phyloP scores from a whole-genome alignment of 1,140 invertebrate genomes.

The Bradynema listronoti region DNA sequence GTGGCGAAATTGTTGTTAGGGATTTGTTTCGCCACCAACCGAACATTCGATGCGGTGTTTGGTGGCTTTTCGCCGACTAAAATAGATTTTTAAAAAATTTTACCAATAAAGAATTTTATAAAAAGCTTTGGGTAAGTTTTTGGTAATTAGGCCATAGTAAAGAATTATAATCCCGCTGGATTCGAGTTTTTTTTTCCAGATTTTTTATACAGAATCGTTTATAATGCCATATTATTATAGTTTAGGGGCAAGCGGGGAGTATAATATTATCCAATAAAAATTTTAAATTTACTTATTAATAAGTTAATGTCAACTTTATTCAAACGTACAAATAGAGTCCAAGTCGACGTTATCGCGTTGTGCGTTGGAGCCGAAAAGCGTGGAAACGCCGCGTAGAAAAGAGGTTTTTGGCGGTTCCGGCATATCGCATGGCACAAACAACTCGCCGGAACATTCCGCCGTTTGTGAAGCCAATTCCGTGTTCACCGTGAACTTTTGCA shows the following conservation, averaged over 20 bases:
- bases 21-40: conserved; percentile 45
- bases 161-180: too few species aligned
- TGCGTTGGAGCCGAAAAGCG: conserved; percentile 34
- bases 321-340: conserved; percentile 53
- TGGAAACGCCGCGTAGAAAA: conserved; percentile 54
- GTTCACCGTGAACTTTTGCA: conserved; percentile 57
- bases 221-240: too few species aligned
- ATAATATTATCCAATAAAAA: too few species aligned
- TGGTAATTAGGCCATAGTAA: too few species aligned
- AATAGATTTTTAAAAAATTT: conserved; percentile 1
- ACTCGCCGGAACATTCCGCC: conserved; percentile 44
- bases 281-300: too few species aligned
- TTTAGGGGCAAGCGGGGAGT: too few species aligned
- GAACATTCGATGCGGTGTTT: conserved; percentile 32
- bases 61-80: conserved; percentile 42
- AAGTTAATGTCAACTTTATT: too few species aligned
- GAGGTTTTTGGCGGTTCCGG: conserved; percentile 55
- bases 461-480: conserved; percentile 48
- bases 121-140: too few species aligned
- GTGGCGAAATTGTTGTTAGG: conserved; percentile 34
- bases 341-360: conserved; percentile 43
- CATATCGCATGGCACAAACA: conserved; percentile 56
- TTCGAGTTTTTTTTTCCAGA: conserved; percentile 11
- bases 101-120: too few species aligned
- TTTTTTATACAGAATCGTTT: too few species aligned